These are phyloP conservation scores for Schizaphis graminum DNA, from an alignment of 2,888 invertebrate species.

Conservation along the genomic window DNA sequence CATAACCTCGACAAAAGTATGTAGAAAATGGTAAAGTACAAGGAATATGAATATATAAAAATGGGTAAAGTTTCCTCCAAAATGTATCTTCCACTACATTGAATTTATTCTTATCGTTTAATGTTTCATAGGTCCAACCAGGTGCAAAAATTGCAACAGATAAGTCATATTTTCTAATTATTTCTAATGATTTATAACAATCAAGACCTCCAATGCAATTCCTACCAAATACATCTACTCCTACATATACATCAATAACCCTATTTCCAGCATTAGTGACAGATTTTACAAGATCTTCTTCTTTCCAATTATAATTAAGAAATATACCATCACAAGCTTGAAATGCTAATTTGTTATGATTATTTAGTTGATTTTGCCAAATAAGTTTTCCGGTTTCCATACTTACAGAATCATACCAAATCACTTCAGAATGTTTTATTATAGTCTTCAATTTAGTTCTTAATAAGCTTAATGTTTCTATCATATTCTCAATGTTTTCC, in stretches of 20 bases:
- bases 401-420: slow-evolving; percentile 98
- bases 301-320: slow-evolving; percentile 92
- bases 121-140: slow-evolving; percentile 92
- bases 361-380: slow-evolving; percentile 92
- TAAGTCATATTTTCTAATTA: slow-evolving; percentile 77
- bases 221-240: slow-evolving; percentile 95
- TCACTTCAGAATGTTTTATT: slow-evolving; percentile 69
- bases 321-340: slow-evolving; percentile 91
- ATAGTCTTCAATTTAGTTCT: slow-evolving; percentile 66
- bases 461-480: slow-evolving; percentile 59
- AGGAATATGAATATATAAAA: slow-evolving; percentile 80
- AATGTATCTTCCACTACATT: slow-evolving; percentile 79
- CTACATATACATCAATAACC: slow-evolving; percentile 85
- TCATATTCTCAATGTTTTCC: slow-evolving; percentile 63
- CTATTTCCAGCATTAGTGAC: slow-evolving; percentile 73
- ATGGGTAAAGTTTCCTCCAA: slow-evolving; percentile 82
- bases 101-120: slow-evolving; percentile 71
- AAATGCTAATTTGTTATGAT: slow-evolving; percentile 79
- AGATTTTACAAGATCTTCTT: slow-evolving; percentile 76
- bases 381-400: slow-evolving; percentile 79
- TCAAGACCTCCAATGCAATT: slow-evolving; percentile 89
- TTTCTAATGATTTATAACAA: slow-evolving; percentile 80
- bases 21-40: slow-evolving; percentile 78
- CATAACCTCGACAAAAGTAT: slow-evolving; percentile 84
- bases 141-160: slow-evolving; percentile 95